phyloP scores from a whole-genome alignment of 2,888 invertebrate species.

The Camponotus fellah region DNA sequence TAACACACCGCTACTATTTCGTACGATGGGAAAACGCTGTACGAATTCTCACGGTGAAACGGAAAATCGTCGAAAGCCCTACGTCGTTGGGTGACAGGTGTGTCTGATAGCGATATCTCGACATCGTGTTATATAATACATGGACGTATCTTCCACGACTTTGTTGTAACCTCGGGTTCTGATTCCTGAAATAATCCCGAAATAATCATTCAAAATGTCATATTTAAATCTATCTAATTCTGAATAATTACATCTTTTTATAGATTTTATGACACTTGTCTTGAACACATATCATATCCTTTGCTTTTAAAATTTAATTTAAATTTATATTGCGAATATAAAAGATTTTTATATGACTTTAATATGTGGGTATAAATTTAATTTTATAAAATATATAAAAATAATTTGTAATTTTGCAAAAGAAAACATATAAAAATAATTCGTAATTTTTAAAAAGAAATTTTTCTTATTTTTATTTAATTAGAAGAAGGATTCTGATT shows the following conservation, averaged over 20 bases:
- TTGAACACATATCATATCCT: not conserved
- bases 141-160: not conserved
- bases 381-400: not conserved
- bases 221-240: not conserved
- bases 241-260: not conserved
- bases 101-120: conserved; percentile 66
- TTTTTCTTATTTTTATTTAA: conserved; percentile 9
- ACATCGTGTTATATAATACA: conserved; percentile 38
- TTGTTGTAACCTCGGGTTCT: conserved; percentile 6
- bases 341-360: not conserved
- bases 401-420: not conserved
- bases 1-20: conserved; percentile 61
- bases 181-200: conserved; percentile 15
- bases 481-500: not conserved
- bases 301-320: not conserved
- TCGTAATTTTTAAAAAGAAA: not conserved
- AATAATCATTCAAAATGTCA: not conserved
- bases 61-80: conserved; percentile 56
- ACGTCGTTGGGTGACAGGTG: conserved; percentile 61
- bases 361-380: not conserved
- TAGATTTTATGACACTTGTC: not conserved
- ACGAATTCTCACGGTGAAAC: conserved; percentile 60
- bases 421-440: not conserved
- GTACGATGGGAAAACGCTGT: conserved; percentile 65
- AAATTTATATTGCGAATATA: not conserved